Conservation (phyloP, 2,888 invertebrate species). For the Teleiodes luculella region DNA sequence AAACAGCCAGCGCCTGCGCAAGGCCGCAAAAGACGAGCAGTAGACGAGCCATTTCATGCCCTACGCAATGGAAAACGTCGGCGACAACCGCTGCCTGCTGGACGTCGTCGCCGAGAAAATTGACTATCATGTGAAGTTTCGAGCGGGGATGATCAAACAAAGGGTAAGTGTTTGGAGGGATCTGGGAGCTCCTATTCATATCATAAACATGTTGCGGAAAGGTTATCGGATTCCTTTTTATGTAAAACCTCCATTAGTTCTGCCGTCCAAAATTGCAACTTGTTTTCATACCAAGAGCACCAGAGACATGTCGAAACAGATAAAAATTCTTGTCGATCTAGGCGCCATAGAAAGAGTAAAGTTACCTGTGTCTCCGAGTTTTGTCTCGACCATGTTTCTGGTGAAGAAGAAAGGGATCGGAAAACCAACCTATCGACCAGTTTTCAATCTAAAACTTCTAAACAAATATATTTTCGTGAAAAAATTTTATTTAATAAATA, state of each 20-base stretch:
- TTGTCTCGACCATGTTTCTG: conserved; percentile 3
- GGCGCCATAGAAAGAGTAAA: not conserved
- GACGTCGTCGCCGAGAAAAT: not conserved
- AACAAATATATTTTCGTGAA: not conserved
- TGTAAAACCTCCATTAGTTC: not conserved
- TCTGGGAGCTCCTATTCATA: not conserved
- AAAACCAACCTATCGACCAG: not conserved
- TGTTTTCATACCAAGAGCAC: not conserved
- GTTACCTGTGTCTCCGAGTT: conserved; percentile 1
- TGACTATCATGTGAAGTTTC: not conserved
- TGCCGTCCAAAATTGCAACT: not conserved
- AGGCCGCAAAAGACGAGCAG: not conserved
- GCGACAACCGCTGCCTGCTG: not conserved
- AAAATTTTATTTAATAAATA: not conserved
- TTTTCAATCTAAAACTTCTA: not conserved
- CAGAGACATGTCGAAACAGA: not conserved
- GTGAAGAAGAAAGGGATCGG: not conserved
- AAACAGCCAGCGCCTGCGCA: not conserved
- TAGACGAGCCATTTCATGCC: too few species aligned
- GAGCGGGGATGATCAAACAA: too few species aligned
- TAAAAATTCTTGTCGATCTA: not conserved
- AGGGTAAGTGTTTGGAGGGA: conserved; percentile 7
- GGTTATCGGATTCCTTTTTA: conserved; percentile 2
- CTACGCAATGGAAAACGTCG: not conserved
- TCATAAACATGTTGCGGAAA: not conserved